A percentile compares a stretch with the other conserved stretches of the same genome.
phyloP scores from a whole-genome alignment of 2,888 invertebrate species.

The Seladonia tumulorum region DNA sequence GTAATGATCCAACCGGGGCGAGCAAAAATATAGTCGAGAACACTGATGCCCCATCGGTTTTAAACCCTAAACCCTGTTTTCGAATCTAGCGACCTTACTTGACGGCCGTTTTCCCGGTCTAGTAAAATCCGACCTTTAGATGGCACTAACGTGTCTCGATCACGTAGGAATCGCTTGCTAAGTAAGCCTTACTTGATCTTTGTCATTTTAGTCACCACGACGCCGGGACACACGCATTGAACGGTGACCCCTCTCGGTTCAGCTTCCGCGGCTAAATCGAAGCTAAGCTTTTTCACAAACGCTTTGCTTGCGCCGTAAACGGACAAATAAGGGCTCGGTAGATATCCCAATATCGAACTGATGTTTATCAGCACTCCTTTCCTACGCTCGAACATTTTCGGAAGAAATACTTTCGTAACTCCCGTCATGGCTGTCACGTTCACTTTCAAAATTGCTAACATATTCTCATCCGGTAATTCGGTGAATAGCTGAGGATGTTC shows the following conservation, averaged over 20 bases:
- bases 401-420: constrained; percentile 89
- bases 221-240: constrained; percentile 94
- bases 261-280: constrained; percentile 91
- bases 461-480: constrained; percentile 80
- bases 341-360: constrained; percentile 92
- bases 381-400: constrained; percentile 92
- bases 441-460: constrained; percentile 80
- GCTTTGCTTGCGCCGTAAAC: constrained; percentile 96
- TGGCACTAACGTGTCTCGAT: not conserved
- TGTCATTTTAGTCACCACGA: constrained; percentile 96
- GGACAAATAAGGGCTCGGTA: constrained; percentile 92
- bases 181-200: constrained; percentile 86
- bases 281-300: constrained; percentile 92
- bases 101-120: too few relatives aligned
- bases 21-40: too few relatives aligned
- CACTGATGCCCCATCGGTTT: too few relatives aligned
- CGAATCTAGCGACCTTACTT: too few relatives aligned
- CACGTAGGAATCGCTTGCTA: constrained; percentile 36
- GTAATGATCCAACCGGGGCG: too few relatives aligned
- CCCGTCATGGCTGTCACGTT: constrained; percentile 86
- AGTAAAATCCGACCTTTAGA: too few relatives aligned
- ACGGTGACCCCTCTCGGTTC: constrained; percentile 89
- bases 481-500: constrained; percentile 86
- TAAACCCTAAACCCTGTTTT: too few relatives aligned
- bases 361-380: constrained; percentile 96